Conservation (phyloP, 2,113 vertebrate species). For the Clarias gariepinus region DNA sequence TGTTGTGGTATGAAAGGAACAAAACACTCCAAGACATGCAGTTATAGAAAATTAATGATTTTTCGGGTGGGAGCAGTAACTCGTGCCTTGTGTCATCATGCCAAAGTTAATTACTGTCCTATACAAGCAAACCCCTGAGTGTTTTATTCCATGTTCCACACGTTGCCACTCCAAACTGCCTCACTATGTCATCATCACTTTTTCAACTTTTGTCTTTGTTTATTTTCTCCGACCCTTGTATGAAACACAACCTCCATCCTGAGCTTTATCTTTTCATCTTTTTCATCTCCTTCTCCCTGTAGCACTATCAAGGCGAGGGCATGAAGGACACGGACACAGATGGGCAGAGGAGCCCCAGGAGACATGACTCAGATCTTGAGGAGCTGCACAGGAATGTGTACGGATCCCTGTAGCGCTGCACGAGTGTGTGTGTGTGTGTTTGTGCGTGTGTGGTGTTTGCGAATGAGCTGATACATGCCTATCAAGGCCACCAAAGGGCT, state of each 20-base stretch:
- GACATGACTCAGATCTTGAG: constrained; percentile 41
- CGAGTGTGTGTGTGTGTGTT: not conserved
- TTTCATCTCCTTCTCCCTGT: constrained; percentile 21
- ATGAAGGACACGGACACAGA: constrained; percentile 42
- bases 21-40: not conserved
- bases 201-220: not conserved
- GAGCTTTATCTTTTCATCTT: constrained; percentile 37
- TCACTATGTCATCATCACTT: not conserved
- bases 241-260: constrained; percentile 18
- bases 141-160: not conserved
- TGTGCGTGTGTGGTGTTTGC: constrained; percentile 1
- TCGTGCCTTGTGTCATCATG: not conserved
- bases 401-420: constrained; percentile 30
- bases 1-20: not conserved
- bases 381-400: constrained; percentile 2
- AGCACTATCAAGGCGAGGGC: constrained; percentile 62
- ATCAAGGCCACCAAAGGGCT: constrained; percentile 53
- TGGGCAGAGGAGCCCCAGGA: constrained; percentile 40
- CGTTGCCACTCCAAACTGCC: not conserved
- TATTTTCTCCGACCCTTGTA: constrained; percentile 29
- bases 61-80: not conserved
- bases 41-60: not conserved
- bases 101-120: not conserved
- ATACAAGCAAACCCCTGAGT: not conserved
- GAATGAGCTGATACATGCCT: constrained; percentile 60